Evolutionary conservation across 2,797 vertebrate species (phyloP).

Genomic region (Syngnathus rostellatus): DNA sequence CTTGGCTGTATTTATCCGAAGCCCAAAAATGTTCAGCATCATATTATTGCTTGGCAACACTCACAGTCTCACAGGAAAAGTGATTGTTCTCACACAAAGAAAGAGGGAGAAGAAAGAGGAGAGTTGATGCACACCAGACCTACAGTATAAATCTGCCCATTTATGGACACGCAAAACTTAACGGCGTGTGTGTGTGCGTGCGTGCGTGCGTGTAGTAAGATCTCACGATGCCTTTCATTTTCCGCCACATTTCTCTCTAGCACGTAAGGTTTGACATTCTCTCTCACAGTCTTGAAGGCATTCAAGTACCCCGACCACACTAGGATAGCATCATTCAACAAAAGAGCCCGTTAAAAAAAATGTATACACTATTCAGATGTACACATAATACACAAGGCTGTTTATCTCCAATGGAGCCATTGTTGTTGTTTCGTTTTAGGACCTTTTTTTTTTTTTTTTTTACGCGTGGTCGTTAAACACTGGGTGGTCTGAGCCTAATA

Average conservation of each 20-base stretch:
- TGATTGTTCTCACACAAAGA: slow-evolving; percentile 18
- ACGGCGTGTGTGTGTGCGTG: slow-evolving; percentile 7
- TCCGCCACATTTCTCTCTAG: slow-evolving; percentile 53
- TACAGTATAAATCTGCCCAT: slow-evolving; percentile 54
- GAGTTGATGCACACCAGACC: slow-evolving; percentile 42
- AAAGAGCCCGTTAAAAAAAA: background rate
- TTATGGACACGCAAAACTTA: slow-evolving; percentile 56
- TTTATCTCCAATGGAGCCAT: slow-evolving; percentile 10
- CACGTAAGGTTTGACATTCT: slow-evolving; percentile 1
- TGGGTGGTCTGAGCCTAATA: slow-evolving; percentile 58
- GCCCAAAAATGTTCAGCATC: slow-evolving; percentile 14
- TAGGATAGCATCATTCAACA: background rate
- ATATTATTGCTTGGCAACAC: slow-evolving; percentile 15
- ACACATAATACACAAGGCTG: slow-evolving; percentile 2
- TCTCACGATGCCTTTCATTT: slow-evolving; percentile 54
- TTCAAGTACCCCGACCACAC: background rate
- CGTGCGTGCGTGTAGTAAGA: slow-evolving; percentile 21
- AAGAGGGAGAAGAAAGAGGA: slow-evolving; percentile 18
- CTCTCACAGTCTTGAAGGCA: background rate
- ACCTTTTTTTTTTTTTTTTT: slow-evolving; percentile 19
- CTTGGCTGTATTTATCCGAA: slow-evolving; percentile 5
- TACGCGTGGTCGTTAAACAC: slow-evolving; percentile 40
- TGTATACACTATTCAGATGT: slow-evolving; percentile 3
- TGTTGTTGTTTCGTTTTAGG: slow-evolving; percentile 13
- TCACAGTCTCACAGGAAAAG: slow-evolving; percentile 13